Evolutionary conservation across 2,797 vertebrate species (phyloP), one percentile per base, ranked within the genome.

Genomic region (Amblyraja radiata): DNA sequence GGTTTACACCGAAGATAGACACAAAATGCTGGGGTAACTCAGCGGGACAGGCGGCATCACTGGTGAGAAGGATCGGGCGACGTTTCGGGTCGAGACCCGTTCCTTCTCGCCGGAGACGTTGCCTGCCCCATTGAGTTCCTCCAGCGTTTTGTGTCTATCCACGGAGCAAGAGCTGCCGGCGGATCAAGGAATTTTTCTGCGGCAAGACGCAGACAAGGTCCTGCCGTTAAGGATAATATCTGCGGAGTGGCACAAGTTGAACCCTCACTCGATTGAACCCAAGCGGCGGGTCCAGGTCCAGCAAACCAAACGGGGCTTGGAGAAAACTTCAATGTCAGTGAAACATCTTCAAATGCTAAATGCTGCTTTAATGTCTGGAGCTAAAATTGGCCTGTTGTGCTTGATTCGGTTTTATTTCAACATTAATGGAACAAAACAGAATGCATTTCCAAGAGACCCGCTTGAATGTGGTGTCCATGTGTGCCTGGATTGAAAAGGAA

Each of bases 311-410:
- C n/a, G 7, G 46, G 46, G 14, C 84, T 88, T 65, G 2, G 16
- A 36, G 7, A 88, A 65, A 68, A 36, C 65, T 18, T 88, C 63
- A 88, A 16, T 21, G 32, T 88, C 65, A 32, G 84, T 68, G 84
- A 68, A 88, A 88, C 63, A 36, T 88, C 21, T 88, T 68, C 65
- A 88, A 68, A 68, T 88, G 61, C 84, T 32, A 88, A 88, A 88
- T 88, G 23, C 14, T 11, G 61, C 58, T 61, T 7, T 65, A 32
- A 32, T 32, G 65, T n/a, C 61, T 86, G 83, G 25, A 86, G 58
- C 25, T 86, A 86, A 86, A 63, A 88, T 36, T 23, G 46, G 46
- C 81, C 11, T 83, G 18, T 83, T 58, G 58, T 61, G 54, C 58
- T 54, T 83, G 10, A 28, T 61, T 83, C 23, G 81, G 61, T 84